phyloP scores from a whole-genome alignment of 2,888 invertebrate species.

The Pristionchus mayeri region DNA sequence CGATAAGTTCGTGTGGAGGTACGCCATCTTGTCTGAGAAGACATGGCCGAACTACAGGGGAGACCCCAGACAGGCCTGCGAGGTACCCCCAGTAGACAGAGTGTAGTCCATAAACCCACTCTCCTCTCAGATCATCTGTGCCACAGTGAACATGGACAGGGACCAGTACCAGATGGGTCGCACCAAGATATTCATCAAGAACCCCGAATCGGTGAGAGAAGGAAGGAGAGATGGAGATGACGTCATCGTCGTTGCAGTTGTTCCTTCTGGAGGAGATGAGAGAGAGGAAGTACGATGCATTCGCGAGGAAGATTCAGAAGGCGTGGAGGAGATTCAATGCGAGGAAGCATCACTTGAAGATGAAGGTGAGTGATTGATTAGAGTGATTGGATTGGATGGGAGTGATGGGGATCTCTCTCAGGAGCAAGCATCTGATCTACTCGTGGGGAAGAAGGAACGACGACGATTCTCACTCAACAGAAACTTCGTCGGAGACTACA shows the following conservation, averaged over 20 bases:
- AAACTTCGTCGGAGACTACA: slow-evolving; percentile 84
- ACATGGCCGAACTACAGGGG: slow-evolving; percentile 81
- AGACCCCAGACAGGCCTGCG: slow-evolving; percentile 79
- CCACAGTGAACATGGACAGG: slow-evolving; percentile 81
- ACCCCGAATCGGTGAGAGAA: slow-evolving; percentile 82
- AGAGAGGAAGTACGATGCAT: slow-evolving; percentile 83
- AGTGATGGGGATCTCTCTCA: too few relatives aligned
- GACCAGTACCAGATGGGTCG: slow-evolving; percentile 83
- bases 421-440: slow-evolving; percentile 78
- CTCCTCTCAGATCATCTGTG: slow-evolving; percentile 81
- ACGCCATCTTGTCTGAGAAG: slow-evolving; percentile 82
- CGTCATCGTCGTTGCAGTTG: slow-evolving; percentile 78
- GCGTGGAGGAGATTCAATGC: slow-evolving; percentile 83
- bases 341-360: slow-evolving; percentile 80
- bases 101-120: too few relatives aligned
- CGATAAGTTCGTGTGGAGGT: slow-evolving; percentile 77
- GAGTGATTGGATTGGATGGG: background rate
- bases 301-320: slow-evolving; percentile 83
- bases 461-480: slow-evolving; percentile 82
- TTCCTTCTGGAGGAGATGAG: slow-evolving; percentile 83
- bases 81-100: slow-evolving; percentile 60
- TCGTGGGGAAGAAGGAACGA: slow-evolving; percentile 82
- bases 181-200: slow-evolving; percentile 84
- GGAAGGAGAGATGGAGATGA: background rate
- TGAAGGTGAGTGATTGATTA: slow-evolving; percentile 77